Percentiles rank a stretch among this genome's conserved stretches.
phyloP scores from a whole-genome alignment of 2,888 invertebrate genomes.

The Protonemura montana region DNA sequence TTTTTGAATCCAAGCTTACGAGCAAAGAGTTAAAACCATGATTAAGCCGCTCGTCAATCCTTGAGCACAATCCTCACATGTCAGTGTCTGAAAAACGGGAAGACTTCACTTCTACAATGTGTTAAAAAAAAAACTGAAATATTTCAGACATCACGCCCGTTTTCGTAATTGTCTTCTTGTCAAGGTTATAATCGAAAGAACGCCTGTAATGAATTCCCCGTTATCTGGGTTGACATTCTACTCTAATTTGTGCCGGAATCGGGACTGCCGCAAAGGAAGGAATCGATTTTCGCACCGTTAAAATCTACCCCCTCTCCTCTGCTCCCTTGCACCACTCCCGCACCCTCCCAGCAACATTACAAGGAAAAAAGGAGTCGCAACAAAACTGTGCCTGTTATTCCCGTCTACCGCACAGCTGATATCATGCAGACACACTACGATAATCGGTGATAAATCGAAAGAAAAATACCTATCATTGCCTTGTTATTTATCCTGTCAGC shows the following conservation, averaged over 20 bases:
- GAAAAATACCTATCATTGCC: neutral
- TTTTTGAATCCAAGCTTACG: too few species aligned
- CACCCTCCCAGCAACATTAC: neutral
- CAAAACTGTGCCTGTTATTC: neutral
- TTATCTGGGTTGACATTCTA: neutral
- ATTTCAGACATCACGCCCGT: neutral
- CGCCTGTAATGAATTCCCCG: neutral
- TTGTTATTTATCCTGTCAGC: neutral
- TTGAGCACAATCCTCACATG: too few species aligned
- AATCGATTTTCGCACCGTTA: constrained; percentile 4
- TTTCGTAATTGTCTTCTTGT: neutral
- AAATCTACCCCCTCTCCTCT: neutral
- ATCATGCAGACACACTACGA: neutral
- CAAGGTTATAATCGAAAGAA: neutral
- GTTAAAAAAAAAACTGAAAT: neutral
- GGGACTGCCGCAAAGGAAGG: neutral
- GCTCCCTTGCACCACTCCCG: neutral
- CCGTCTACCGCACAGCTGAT: neutral
- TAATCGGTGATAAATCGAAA: neutral
- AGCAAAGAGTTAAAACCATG: too few species aligned
- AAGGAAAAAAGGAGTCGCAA: neutral
- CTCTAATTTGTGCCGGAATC: neutral
- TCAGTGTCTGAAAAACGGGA: neutral
- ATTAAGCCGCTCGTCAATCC: too few species aligned
- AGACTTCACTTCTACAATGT: neutral